Percentiles rank a stretch among this genome's conserved stretches.
phyloP scores from a whole-genome alignment of 2,888 invertebrate genomes.

The Macrosoma leucophasiata region DNA sequence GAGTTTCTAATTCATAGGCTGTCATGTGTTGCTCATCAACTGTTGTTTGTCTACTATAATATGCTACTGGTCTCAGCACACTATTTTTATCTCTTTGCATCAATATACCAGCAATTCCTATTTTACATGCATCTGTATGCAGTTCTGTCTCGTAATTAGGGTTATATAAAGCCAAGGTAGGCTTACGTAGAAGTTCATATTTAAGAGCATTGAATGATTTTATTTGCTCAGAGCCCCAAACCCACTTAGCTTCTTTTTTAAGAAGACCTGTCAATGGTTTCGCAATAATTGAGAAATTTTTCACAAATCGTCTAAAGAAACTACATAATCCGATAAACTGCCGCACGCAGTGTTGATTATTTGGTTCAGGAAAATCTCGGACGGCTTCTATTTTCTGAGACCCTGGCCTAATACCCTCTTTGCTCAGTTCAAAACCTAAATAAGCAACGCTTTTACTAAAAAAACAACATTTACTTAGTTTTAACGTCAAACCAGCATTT shows the following conservation, averaged over 20 bases:
- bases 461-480: constrained; percentile 20
- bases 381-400: constrained; percentile 20
- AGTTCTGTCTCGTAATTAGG: constrained; percentile 28
- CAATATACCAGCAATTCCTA: constrained; percentile 33
- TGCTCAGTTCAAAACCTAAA: constrained; percentile 18
- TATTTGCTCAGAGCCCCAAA: constrained; percentile 22
- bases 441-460: constrained; percentile 14
- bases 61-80: constrained; percentile 27
- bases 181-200: too few species aligned
- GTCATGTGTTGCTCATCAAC: constrained; percentile 33
- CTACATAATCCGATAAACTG: constrained; percentile 22
- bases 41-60: constrained; percentile 33
- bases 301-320: constrained; percentile 21
- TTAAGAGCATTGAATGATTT: too few species aligned
- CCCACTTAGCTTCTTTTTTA: constrained; percentile 18
- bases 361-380: constrained; percentile 14
- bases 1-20: constrained; percentile 36
- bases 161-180: too few species aligned
- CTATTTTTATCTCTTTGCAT: constrained; percentile 24
- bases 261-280: constrained; percentile 13
- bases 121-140: constrained; percentile 36
- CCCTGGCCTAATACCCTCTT: constrained; percentile 21
- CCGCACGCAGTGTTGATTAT: constrained; percentile 15
- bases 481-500: constrained; percentile 18
- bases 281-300: constrained; percentile 14